Evolutionary conservation across 2,113 vertebrate species (phyloP).

Genomic region (Hipposideros armiger): DNA sequence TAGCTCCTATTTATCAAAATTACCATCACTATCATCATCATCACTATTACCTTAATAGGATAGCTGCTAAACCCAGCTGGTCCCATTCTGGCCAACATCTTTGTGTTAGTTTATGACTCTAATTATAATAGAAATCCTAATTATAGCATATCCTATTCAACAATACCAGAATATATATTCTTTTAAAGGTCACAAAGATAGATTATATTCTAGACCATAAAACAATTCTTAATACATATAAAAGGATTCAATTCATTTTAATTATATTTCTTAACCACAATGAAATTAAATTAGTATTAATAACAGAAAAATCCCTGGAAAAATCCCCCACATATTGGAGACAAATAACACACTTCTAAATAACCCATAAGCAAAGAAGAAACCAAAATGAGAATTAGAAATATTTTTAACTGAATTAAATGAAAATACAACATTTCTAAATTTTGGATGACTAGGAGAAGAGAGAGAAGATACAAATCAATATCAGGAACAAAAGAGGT

Average conservation of each 20-base stretch:
- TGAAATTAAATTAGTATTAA: constrained; percentile 24
- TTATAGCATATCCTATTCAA: not conserved
- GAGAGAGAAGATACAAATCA: not conserved
- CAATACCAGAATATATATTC: not conserved
- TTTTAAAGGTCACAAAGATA: not conserved
- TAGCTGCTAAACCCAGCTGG: not conserved
- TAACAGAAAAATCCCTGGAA: not conserved
- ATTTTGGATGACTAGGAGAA: not conserved
- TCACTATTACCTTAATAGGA: not conserved
- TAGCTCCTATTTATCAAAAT: not conserved
- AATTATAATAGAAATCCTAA: not conserved
- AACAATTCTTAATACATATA: not conserved
- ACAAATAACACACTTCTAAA: not conserved
- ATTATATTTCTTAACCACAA: not conserved
- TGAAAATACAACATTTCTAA: not conserved
- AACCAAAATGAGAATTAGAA: not conserved
- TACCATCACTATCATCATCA: not conserved
- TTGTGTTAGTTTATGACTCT: constrained; percentile 14
- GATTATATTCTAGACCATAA: not conserved
- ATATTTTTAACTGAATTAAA: not conserved
- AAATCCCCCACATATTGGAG: not conserved
- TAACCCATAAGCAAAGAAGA: not conserved
- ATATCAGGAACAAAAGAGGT: not conserved
- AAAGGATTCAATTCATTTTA: not conserved
- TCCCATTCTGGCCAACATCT: not conserved